Percentiles rank a stretch among this genome's conserved stretches.
Evolutionary conservation across 1,140 invertebrate genomes (phyloP).

Genomic region (Tigriopus japonicus): DNA sequence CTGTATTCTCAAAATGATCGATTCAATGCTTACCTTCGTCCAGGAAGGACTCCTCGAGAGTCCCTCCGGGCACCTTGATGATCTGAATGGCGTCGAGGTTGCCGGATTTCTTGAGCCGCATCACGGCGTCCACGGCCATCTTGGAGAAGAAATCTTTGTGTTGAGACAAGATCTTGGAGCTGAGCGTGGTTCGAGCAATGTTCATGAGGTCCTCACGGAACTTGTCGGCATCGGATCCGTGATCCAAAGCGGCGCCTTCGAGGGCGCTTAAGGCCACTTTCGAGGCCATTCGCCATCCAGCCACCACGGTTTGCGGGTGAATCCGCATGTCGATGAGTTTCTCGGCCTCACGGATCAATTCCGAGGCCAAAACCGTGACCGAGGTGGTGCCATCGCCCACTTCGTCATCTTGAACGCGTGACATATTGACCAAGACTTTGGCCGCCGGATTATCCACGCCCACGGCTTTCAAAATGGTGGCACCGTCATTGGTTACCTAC

Average conservation of each 20-base stretch:
- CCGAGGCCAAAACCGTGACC: conserved; percentile 88
- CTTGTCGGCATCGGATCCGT: conserved; percentile 47
- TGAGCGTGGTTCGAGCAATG: conserved; percentile 90
- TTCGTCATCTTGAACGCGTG: conserved; percentile 96
- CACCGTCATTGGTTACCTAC: conserved; percentile 91
- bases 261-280: conserved; percentile 64
- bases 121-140: conserved; percentile 81
- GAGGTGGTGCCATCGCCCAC: conserved; percentile 99
- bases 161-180: conserved; percentile 93
- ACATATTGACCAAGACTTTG: conserved; percentile 96
- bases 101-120: conserved; percentile 83
- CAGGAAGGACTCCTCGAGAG: conserved; percentile 81
- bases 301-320: conserved; percentile 94
- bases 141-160: conserved; percentile 94
- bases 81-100: conserved; percentile 93
- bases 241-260: conserved; percentile 37
- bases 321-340: conserved; percentile 80
- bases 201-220: conserved; percentile 82
- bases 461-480: conserved; percentile 88
- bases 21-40: conserved; percentile 64
- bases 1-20: background rate
- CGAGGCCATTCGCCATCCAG: conserved; percentile 77
- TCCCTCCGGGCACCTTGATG: conserved; percentile 74
- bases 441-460: conserved; percentile 98
- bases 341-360: conserved; percentile 87